These are phyloP conservation scores for Tribolium freemani DNA, from an alignment of 2,888 invertebrate genomes.

Conservation along the genomic window DNA sequence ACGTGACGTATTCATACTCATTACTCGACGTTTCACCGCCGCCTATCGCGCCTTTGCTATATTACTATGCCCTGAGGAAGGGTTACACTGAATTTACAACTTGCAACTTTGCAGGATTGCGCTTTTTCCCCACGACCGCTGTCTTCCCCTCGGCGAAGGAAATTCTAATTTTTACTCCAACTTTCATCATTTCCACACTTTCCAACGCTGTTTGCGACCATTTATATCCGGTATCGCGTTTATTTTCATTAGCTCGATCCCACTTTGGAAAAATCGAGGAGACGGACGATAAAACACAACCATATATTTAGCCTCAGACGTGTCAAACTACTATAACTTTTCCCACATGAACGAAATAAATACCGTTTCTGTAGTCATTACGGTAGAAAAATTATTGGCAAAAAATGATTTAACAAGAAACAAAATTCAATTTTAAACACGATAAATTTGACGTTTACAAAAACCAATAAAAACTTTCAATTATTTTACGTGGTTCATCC, in stretches of 20 bases:
- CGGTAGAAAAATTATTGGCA: too few species aligned
- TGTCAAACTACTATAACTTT: not conserved
- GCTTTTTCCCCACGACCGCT: conserved; percentile 57
- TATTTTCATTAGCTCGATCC: conserved; percentile 33
- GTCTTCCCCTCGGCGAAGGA: conserved; percentile 51
- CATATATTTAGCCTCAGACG: not conserved
- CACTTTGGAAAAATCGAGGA: not conserved
- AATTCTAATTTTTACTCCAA: conserved; percentile 59
- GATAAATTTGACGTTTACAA: too few species aligned
- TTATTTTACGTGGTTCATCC: too few species aligned
- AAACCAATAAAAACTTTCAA: too few species aligned
- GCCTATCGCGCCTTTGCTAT: conserved; percentile 55
- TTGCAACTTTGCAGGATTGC: conserved; percentile 63
- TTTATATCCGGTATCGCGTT: conserved; percentile 38
- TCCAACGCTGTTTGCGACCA: conserved; percentile 37
- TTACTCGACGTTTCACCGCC: conserved; percentile 66
- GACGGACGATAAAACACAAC: not conserved
- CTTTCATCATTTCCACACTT: conserved; percentile 53
- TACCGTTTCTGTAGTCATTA: too few species aligned
- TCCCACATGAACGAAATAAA: too few species aligned
- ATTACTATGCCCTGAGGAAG: conserved; percentile 61
- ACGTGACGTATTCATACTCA: conserved; percentile 67
- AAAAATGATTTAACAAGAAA: too few species aligned
- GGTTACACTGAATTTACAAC: conserved; percentile 63
- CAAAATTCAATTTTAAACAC: too few species aligned